Conservation (phyloP, 1,140 invertebrate species). For the Heliconius eleuchia region DNA sequence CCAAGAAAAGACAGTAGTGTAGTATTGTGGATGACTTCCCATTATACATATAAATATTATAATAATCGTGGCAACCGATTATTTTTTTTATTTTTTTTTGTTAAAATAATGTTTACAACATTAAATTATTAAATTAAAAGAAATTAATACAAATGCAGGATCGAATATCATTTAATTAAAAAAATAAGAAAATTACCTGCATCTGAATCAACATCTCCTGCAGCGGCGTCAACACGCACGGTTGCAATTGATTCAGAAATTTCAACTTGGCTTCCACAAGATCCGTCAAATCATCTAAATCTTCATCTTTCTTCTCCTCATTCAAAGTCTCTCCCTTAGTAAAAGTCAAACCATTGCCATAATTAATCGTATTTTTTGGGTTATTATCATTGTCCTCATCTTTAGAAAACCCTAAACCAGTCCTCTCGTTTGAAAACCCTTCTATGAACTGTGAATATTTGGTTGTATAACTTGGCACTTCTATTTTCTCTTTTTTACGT, state of each 20-base stretch:
- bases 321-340: conserved; percentile 72
- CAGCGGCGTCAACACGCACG: conserved; percentile 55
- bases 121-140: no score
- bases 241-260: conserved; percentile 63
- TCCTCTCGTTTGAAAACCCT: conserved; percentile 67
- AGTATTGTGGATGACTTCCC: no score
- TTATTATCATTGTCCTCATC: conserved; percentile 48
- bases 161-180: not conserved
- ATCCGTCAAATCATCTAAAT: conserved; percentile 59
- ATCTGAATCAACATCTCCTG: conserved; percentile 74
- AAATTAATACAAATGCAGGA: no score
- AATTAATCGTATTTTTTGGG: conserved; percentile 63
- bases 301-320: conserved; percentile 68
- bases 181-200: conserved; percentile 55
- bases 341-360: conserved; percentile 70
- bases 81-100: no score
- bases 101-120: no score
- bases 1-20: no score
- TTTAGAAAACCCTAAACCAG: conserved; percentile 69
- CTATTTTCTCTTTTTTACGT: conserved; percentile 52
- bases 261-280: conserved; percentile 68
- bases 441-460: conserved; percentile 73
- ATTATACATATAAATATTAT: no score
- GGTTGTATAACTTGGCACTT: conserved; percentile 65
- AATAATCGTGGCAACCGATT: no score